Conservation (phyloP, 1,140 invertebrate species). For the Parasteatoda tepidariorum region DNA sequence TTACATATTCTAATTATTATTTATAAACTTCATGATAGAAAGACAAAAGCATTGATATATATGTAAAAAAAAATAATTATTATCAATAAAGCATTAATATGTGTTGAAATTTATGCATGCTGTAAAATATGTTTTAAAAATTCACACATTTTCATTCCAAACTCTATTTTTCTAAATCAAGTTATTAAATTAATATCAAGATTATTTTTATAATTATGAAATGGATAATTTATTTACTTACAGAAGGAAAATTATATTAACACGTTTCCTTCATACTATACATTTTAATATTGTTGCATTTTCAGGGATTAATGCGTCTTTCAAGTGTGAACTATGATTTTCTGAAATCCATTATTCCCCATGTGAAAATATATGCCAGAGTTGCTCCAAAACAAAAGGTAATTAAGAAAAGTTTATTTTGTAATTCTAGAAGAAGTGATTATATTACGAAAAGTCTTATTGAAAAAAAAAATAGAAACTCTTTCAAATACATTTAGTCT, state of each 20-base stretch:
- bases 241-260: no score
- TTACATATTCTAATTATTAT: no score
- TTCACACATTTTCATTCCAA: constrained; percentile 13
- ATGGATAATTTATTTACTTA: no score
- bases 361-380: constrained; percentile 90
- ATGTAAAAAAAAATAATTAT: no score
- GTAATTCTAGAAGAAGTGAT: neutral
- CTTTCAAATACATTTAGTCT: no score
- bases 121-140: constrained; percentile 8
- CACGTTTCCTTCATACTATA: no score
- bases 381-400: constrained; percentile 95
- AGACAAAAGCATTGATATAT: no score
- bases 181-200: no score
- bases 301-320: constrained; percentile 80
- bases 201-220: no score
- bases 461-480: constrained; percentile 9
- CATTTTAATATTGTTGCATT: no score
- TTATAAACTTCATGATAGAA: no score
- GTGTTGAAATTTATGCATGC: neutral
- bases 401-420: constrained; percentile 16
- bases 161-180: constrained; percentile 42
- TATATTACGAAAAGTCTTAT: constrained; percentile 12
- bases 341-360: constrained; percentile 81
- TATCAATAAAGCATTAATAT: no score
- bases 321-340: constrained; percentile 75